These are phyloP conservation scores for Pogonognathellus flavescens DNA, from an alignment of 1,140 invertebrate genomes.

Conservation along the genomic window DNA sequence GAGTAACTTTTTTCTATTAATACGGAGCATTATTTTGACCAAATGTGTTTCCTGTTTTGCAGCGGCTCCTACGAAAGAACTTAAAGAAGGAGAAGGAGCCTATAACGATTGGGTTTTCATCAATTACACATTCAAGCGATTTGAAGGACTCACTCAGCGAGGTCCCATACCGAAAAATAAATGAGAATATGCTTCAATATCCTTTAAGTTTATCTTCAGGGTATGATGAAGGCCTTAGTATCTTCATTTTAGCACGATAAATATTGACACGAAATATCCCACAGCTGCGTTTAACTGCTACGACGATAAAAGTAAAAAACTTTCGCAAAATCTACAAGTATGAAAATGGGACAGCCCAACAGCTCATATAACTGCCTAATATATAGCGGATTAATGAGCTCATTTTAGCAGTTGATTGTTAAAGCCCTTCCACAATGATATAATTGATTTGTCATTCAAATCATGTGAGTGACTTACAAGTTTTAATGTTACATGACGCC, in stretches of 20 bases:
- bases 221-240: constrained; percentile 3
- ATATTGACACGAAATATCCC: no score
- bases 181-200: neutral
- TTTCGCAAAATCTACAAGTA: no score
- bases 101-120: constrained; percentile 99
- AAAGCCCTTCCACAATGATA: no score
- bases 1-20: neutral
- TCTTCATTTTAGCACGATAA: neutral
- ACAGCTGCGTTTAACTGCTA: no score
- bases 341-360: no score
- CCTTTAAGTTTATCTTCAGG: neutral
- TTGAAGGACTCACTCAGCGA: constrained; percentile 91
- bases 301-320: no score
- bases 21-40: neutral
- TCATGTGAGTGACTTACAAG: no score
- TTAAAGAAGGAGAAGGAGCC: constrained; percentile 79
- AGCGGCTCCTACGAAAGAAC: constrained; percentile 83
- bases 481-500: no score
- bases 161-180: constrained; percentile 61
- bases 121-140: constrained; percentile 99
- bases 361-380: no score
- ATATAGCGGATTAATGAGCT: no score
- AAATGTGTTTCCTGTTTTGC: constrained; percentile 68
- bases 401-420: no score
- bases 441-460: no score